phyloP scores from a whole-genome alignment of 2,113 vertebrate genomes.

The Brienomyrus brachyistius region DNA sequence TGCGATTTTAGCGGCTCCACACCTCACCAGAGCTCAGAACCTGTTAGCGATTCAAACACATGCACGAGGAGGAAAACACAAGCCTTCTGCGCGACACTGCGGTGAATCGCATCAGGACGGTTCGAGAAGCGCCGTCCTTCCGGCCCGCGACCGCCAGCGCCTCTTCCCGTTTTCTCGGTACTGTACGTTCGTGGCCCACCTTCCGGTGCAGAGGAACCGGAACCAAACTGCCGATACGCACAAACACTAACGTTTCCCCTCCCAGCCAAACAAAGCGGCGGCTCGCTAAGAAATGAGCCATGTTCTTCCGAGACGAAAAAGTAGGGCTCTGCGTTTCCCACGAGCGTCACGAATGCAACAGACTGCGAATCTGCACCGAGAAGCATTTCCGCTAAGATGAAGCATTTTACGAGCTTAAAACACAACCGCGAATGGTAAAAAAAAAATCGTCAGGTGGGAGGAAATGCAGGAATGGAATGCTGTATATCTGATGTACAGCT shows the following conservation, averaged over 20 bases:
- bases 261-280: not conserved
- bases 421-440: not conserved
- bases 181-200: not conserved
- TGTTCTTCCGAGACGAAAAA: not conserved
- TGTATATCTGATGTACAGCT: not conserved
- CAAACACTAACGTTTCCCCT: not conserved
- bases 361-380: not conserved
- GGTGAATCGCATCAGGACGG: not conserved
- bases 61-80: not conserved
- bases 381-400: not conserved
- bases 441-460: not conserved
- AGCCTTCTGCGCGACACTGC: not conserved
- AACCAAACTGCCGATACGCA: not conserved
- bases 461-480: not conserved
- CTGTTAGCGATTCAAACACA: not conserved
- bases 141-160: not conserved
- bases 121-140: not conserved
- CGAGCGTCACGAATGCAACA: not conserved
- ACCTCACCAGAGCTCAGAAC: not conserved
- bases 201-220: not conserved
- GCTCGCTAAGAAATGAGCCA: not conserved
- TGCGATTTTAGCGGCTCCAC: not conserved
- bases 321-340: not conserved
- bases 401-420: not conserved
- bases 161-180: not conserved